Base-by-base conservation (phyloP, 2,888 invertebrate genomes). In the Cerastis leucographa region DNA sequence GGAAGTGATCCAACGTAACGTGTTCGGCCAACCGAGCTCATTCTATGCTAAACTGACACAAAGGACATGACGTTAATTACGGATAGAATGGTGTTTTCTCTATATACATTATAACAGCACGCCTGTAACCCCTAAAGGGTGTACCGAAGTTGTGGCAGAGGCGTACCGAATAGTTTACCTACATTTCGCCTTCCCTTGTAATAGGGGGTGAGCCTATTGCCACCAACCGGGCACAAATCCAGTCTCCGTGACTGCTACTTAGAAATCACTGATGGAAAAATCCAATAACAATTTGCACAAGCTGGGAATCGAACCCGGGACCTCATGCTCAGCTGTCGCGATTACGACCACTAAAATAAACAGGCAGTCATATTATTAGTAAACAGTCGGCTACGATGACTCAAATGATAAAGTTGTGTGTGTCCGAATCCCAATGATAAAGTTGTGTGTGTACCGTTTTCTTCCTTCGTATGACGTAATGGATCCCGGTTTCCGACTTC, bases 1-100 rank as follows among this genome's bases (percentile, higher is more conserved):
- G 91, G 92, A 91, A 77, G 42, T 73, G 74, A 76, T 91, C 91
- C 91, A 91, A 89, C 81, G 83, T 85, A 75, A 73, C 74, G 74
- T 81, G 88, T 85, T 75, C 67, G 76, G 54, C 66, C 71, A 80
- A 85, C 76, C 76, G 84, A 83, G 62, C 71, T 77, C 46, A 75
- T 79, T 73, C 49, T 70, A 70, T 71, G 66, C 78, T 74, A 35
- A 79, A 66, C 19, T 44, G 62, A 59, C 71, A n/a, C 42, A 71
- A 71, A 84, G 67, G 64, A 42, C 42, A 44, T 56, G 25, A 46
- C 40, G 29, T 51, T 22, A 19, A 61, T 40, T 12, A 25, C 1
- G 14, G 14, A 25, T 19, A 6, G 0, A 44, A 62, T 54, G 14
- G 0, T 44, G 0, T 11, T 59, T 29, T 65, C 19, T 62, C n/a